Percentiles rank a stretch among this genome's conserved stretches.
phyloP scores from a whole-genome alignment of 2,888 invertebrate species.

The Neoascia interrupta region DNA sequence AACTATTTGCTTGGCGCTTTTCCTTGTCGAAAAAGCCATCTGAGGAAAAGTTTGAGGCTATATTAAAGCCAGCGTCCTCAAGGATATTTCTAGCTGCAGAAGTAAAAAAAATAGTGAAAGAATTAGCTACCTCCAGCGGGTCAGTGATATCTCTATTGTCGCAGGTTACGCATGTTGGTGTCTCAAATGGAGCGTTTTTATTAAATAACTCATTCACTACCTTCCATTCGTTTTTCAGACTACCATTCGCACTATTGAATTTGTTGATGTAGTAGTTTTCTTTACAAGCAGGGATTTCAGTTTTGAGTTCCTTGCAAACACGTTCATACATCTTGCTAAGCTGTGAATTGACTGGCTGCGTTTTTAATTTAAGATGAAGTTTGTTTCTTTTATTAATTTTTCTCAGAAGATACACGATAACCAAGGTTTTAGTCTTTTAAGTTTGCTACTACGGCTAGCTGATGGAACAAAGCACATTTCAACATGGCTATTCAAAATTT shows the following conservation, averaged over 20 bases:
- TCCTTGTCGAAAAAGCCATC: neutral
- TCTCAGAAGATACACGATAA: no score
- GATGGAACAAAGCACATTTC: no score
- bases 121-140: slow-evolving; percentile 10
- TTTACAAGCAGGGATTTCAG: no score
- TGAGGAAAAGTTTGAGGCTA: neutral
- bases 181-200: slow-evolving; percentile 2
- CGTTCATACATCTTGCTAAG: no score
- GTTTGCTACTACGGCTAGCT: no score
- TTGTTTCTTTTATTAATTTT: no score
- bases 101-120: slow-evolving; percentile 3
- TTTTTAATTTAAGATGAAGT: no score
- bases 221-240: neutral
- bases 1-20: neutral
- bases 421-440: no score
- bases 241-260: slow-evolving; percentile 2
- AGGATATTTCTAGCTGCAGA: neutral
- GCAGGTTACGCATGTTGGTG: neutral
- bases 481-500: no score
- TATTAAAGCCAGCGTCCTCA: neutral
- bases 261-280: neutral
- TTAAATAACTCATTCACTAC: neutral
- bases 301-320: no score
- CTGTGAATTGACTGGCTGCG: no score
- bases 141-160: no score